Evolutionary conservation across 35 echinoderm and acorn worm genomes (phyloP), one percentile per base, ranked within the genome.

Genomic region (Apostichopus japonicus): DNA sequence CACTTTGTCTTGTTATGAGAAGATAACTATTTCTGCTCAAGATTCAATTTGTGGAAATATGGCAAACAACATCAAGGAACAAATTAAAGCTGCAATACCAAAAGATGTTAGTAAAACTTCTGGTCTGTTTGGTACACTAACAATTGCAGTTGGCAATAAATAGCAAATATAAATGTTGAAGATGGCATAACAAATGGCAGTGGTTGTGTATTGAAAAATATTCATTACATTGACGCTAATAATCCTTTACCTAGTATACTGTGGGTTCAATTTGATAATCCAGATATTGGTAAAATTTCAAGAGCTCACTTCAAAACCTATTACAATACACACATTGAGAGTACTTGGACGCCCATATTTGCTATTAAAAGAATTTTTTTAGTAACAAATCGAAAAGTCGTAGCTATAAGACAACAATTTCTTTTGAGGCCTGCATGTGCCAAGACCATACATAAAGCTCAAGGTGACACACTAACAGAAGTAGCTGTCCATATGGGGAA

Each of bases 401-500:
- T 52, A 51, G 78, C 56, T 23, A 81, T 57, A 6, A n/a, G 73
- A 22, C 15, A 53, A 22, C 73, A 92, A 92, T 79, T 81, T 21
- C 75, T 54, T n/a, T 55, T 80, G 23, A 22, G 78, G 58, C 83
- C 83, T 55, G 0, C 25, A 27, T 27, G 25, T 27, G 25, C 25
- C 25, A 27, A 27, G 25, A 27, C 25, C 25, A 27, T 27, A 27
- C 25, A 27, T 27, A 27, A 27, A 27, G 25, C 25, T 27, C 25
- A 27, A 27, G 25, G 25, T 15, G 81, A 86, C 54, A 93, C 92
- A 62, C 4, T 93, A 0, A 52, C 13, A 19, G 73, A 80, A 56
- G n/a, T 92, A 7, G 72, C 77, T 78, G 73, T 92, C 2, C 11
- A 92, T 65, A 92, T 79, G 75, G 90, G n/a, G n/a, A n/a, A n/a